A percentile compares a stretch with the other conserved stretches of the same genome.
Conservation (phyloP, 2,113 vertebrate genomes). For the Carollia perspicillata region DNA sequence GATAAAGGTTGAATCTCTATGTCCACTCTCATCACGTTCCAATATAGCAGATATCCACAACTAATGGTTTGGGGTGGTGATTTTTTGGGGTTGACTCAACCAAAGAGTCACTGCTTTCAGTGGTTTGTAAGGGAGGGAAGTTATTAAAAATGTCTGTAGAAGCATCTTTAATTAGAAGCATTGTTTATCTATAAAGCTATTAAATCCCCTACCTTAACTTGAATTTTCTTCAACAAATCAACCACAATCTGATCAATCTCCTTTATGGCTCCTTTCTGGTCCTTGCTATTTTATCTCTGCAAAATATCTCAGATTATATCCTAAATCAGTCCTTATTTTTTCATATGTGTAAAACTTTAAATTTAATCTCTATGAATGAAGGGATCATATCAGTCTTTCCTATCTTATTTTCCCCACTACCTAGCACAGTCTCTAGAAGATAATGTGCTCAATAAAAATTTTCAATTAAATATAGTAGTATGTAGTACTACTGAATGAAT, state of each 20-base stretch:
- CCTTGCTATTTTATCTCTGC: neutral
- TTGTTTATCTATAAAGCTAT: neutral
- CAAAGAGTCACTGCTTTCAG: neutral
- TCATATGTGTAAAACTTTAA: neutral
- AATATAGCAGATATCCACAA: neutral
- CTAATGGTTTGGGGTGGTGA: neutral
- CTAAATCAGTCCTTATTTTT: neutral
- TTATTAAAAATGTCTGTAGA: neutral
- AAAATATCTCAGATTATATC: neutral
- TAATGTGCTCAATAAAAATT: neutral
- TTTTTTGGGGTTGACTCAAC: neutral
- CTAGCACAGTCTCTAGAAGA: neutral
- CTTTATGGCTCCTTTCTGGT: neutral
- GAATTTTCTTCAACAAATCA: neutral
- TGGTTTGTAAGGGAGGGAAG: neutral
- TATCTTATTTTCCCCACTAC: neutral
- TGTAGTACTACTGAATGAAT: neutral
- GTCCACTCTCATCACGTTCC: neutral
- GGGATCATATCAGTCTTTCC: neutral
- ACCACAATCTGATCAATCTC: neutral
- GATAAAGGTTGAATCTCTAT: neutral
- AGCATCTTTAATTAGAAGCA: neutral
- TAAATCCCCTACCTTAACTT: neutral
- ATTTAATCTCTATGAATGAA: neutral
- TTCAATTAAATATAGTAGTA: neutral